Evolutionary conservation across 2,888 invertebrate genomes (phyloP).

Genomic region (Tetropium fuscum): DNA sequence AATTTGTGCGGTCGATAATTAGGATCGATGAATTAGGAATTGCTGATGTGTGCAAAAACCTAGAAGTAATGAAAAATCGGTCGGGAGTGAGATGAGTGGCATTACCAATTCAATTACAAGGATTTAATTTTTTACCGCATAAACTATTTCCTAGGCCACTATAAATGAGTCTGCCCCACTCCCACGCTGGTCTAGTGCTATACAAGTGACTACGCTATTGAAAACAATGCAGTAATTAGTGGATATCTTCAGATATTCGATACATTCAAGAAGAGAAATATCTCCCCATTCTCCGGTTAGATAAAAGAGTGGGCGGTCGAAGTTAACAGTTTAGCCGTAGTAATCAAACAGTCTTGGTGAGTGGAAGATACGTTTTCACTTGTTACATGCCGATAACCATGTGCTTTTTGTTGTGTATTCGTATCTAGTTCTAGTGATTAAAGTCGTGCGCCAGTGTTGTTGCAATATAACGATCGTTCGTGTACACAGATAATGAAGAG

Average conservation of each 20-base stretch:
- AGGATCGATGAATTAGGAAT: too few species aligned
- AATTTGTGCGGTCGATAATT: too few species aligned
- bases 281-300: slow-evolving; percentile 3
- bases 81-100: too few species aligned
- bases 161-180: too few species aligned
- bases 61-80: too few species aligned
- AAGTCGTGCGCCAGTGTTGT: background rate
- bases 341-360: slow-evolving; percentile 12
- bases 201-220: too few species aligned
- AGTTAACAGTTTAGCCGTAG: slow-evolving; percentile 3
- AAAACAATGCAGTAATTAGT: background rate
- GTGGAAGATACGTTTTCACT: slow-evolving; percentile 29
- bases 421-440: background rate
- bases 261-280: slow-evolving; percentile 3
- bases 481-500: background rate
- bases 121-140: too few species aligned
- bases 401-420: slow-evolving; percentile 27
- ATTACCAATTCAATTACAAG: too few species aligned
- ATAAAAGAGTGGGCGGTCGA: slow-evolving; percentile 13
- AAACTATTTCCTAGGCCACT: too few species aligned
- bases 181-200: too few species aligned
- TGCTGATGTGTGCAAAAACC: too few species aligned
- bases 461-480: slow-evolving; percentile 11
- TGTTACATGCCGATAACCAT: slow-evolving; percentile 19
- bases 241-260: slow-evolving; percentile 1